Conservation (phyloP, 2,888 invertebrate genomes). For the Monopis laevigella region DNA sequence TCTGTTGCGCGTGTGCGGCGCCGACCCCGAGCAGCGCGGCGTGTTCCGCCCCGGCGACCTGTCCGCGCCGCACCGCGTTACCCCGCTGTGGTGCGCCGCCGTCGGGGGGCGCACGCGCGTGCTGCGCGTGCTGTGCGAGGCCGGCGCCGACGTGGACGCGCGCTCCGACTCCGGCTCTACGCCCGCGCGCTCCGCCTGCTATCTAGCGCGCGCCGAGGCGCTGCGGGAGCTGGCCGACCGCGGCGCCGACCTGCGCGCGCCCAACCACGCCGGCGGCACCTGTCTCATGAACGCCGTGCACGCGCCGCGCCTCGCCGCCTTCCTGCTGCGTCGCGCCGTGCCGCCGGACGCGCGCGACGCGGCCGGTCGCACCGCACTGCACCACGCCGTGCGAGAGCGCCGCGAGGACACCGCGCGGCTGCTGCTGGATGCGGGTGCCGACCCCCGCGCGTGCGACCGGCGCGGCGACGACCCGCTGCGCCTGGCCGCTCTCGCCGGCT, state of each 20-base stretch:
- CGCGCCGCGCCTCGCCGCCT: constrained; percentile 81
- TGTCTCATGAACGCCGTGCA: constrained; percentile 95
- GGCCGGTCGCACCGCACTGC: constrained; percentile 84
- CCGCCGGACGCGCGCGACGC: constrained; percentile 88
- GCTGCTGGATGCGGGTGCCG: constrained; percentile 90
- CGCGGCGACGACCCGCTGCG: constrained; percentile 87
- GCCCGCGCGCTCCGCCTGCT: constrained; percentile 91
- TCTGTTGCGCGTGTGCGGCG: constrained; percentile 81
- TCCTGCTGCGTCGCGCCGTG: constrained; percentile 82
- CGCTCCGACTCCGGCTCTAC: constrained; percentile 89
- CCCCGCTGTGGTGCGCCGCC: constrained; percentile 92
- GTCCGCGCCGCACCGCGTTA: constrained; percentile 80
- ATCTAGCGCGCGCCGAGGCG: constrained; percentile 86
- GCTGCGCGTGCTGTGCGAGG: constrained; percentile 78
- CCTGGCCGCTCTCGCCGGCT: constrained; percentile 87
- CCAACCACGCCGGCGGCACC: constrained; percentile 92
- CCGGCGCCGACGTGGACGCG: constrained; percentile 88
- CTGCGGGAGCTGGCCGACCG: constrained; percentile 80
- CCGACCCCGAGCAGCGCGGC: constrained; percentile 87
- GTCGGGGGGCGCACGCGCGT: constrained; percentile 84
- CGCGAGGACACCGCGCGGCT: constrained; percentile 77
- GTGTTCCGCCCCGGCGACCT: constrained; percentile 87
- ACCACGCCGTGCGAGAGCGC: constrained; percentile 58
- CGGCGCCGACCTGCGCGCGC: constrained; percentile 86
- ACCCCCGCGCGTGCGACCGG: constrained; percentile 77